These are phyloP conservation scores for Epinotia bilunana DNA, from an alignment of 2,888 invertebrate genomes.

Conservation along the genomic window DNA sequence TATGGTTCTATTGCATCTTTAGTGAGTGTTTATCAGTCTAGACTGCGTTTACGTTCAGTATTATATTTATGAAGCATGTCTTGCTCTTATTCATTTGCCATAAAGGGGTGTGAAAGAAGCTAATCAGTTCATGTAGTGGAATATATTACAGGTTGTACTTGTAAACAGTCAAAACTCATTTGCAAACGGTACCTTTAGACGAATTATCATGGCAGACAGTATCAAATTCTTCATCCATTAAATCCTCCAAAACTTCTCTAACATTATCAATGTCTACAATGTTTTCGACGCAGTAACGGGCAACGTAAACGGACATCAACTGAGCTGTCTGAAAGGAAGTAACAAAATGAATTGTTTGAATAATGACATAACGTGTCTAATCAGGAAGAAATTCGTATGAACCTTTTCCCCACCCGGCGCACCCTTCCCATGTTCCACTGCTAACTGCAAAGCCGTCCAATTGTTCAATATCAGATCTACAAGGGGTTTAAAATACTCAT, in stretches of 20 bases:
- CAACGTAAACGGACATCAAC: conserved; percentile 86
- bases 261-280: conserved; percentile 85
- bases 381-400: conserved; percentile 37
- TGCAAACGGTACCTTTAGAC: conserved; percentile 79
- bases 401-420: conserved; percentile 88
- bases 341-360: background rate
- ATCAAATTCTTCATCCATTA: conserved; percentile 90
- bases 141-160: too few relatives aligned
- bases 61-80: background rate
- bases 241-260: conserved; percentile 86
- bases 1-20: too few relatives aligned
- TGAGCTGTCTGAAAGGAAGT: conserved; percentile 83
- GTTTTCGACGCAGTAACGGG: conserved; percentile 86
- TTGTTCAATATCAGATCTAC: conserved; percentile 88
- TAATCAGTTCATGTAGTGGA: too few relatives aligned
- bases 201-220: conserved; percentile 89
- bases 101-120: too few relatives aligned
- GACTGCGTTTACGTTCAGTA: too few relatives aligned
- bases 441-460: conserved; percentile 89
- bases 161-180: background rate
- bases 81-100: too few relatives aligned
- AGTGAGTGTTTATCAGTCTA: too few relatives aligned
- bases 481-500: conserved; percentile 84
- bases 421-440: conserved; percentile 90
- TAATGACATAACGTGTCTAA: too few relatives aligned